Evolutionary conservation across 2,888 invertebrate genomes (phyloP).

Genomic region (Taenaris catops): DNA sequence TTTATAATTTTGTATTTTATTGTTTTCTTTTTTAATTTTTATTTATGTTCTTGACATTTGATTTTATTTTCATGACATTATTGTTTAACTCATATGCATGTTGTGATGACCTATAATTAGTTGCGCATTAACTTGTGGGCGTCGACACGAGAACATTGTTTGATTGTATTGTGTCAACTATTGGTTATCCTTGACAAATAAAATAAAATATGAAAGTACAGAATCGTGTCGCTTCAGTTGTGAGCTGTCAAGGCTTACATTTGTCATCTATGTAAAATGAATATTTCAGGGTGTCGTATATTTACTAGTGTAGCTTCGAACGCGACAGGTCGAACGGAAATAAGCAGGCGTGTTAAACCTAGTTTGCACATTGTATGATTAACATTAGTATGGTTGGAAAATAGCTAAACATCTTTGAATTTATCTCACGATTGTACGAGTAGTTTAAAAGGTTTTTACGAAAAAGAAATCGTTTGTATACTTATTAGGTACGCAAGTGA

Average conservation of each 20-base stretch:
- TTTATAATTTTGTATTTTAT: too few species aligned
- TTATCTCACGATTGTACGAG: neutral
- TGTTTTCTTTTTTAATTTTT: too few species aligned
- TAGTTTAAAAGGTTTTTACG: neutral
- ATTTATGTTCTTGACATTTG: too few species aligned
- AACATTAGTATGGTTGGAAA: too few species aligned
- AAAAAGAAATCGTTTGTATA: neutral
- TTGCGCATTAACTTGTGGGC: too few species aligned
- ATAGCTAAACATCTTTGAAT: neutral
- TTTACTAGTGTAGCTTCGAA: slow-evolving; percentile 65
- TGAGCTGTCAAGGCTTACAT: slow-evolving; percentile 62
- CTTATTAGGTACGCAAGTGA: neutral
- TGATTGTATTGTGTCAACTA: too few species aligned
- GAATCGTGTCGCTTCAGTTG: slow-evolving; percentile 57
- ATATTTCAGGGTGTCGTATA: slow-evolving; percentile 57
- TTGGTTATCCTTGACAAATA: too few species aligned
- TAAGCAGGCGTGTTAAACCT: slow-evolving; percentile 66
- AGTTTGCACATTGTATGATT: slow-evolving; percentile 71
- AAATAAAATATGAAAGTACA: slow-evolving; percentile 67
- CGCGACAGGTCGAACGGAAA: slow-evolving; percentile 72
- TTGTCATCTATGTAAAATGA: slow-evolving; percentile 61
- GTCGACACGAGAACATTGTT: too few species aligned
- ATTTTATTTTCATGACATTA: too few species aligned
- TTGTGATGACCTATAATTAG: too few species aligned
- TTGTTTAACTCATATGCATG: too few species aligned